Evolutionary conservation across 2,113 vertebrate species (phyloP), one percentile per base, ranked within the genome.

Genomic region (Sylvia atricapilla): DNA sequence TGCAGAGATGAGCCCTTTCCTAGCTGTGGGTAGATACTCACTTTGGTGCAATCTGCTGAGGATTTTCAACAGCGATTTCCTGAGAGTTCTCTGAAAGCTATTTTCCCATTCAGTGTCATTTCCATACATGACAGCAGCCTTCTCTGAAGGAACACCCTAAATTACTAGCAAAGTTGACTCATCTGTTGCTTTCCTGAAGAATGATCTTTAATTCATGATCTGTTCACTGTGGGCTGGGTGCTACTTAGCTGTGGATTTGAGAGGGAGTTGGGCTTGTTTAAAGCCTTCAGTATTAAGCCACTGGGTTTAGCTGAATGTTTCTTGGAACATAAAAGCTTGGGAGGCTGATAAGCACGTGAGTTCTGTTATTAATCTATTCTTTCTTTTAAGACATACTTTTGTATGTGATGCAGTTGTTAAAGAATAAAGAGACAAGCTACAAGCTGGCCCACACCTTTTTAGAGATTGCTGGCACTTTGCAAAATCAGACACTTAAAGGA

Each of bases 201-300:
- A 60, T 86, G 53, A 92, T 93, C 88, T 91, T 96, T 89, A 88
- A 95, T 90, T 93, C 84, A 72, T 94, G 44, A 94, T 89, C 72
- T 92, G 11, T 53, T 94, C 7, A 0, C 69, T 49, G 41, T 79
- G 73, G 47, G 84, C 31, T 91, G 58, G 52, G 23, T 3, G 30
- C 81, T 92, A 49, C 58, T 84, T 64, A 95, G 81, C 77, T 1
- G 1, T 79, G 74, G 66, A 62, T 97, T 91, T 69, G 44, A 69
- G 69, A 50, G 44, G 41, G 87, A 94, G n/a, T 39, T 93, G 41
- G 60, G 19, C 76, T 92, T 86, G 31, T 93, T 88, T 92, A 62
- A 95, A 83, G 59, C 68, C 55, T 92, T 84, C 60, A 59, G 30
- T 86, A 30, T 84, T 84, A 87, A 86, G 27, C 80, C 64, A 20